A percentile compares a stretch with the other conserved stretches of the same genome.
Conservation (phyloP, 2,888 invertebrate species). For the Rhopalosiphum nymphaeae region DNA sequence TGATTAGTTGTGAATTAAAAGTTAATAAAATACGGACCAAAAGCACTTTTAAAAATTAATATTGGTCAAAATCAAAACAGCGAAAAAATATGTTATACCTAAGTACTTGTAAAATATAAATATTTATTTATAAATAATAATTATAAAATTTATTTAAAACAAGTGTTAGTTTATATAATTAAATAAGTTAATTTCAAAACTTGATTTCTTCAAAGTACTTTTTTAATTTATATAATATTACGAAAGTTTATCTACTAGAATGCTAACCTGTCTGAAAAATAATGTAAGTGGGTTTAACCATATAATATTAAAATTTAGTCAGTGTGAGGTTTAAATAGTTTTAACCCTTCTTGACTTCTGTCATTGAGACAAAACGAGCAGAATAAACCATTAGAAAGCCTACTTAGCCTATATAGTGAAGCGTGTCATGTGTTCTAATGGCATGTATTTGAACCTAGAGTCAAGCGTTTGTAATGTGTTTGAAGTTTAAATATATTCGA, state of each 20-base stretch:
- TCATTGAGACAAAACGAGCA: background rate
- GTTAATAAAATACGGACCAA: background rate
- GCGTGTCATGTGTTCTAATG: background rate
- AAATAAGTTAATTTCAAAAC: background rate
- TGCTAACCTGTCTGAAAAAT: background rate
- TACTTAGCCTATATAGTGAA: background rate
- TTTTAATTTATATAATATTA: background rate
- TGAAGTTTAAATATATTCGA: background rate
- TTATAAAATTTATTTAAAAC: background rate
- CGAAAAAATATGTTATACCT: background rate
- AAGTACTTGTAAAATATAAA: background rate
- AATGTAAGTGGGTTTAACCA: background rate
- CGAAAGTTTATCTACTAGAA: background rate
- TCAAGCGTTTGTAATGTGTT: background rate
- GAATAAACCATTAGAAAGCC: background rate
- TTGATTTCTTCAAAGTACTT: background rate
- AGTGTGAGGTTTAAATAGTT: background rate
- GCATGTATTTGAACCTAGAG: background rate
- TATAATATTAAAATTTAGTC: background rate
- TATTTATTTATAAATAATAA: background rate
- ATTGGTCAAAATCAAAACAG: background rate
- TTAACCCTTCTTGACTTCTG: background rate
- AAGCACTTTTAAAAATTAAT: background rate
- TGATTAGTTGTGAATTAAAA: background rate
- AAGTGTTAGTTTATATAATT: background rate